These are phyloP conservation scores for Ptychadena robeensis DNA, from an alignment of 2,797 vertebrate genomes.

Conservation along the genomic window DNA sequence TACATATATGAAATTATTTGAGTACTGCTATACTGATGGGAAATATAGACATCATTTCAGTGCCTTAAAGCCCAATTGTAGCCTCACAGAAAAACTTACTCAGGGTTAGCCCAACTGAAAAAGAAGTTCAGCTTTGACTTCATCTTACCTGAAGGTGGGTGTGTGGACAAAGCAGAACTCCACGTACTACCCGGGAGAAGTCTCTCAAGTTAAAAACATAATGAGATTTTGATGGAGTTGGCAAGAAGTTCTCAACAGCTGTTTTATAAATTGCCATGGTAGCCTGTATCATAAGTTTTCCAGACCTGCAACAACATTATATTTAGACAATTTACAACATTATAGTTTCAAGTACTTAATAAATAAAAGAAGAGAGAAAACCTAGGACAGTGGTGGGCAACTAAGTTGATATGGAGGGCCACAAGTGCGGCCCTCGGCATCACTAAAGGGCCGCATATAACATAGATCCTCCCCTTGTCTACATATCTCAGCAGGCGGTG, in stretches of 20 bases:
- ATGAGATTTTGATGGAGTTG: slow-evolving; percentile 94
- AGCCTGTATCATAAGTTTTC: slow-evolving; percentile 88
- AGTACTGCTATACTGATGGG: neutral
- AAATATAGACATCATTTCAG: neutral
- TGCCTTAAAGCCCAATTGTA: no score
- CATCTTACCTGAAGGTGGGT: slow-evolving; percentile 86
- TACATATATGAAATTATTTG: neutral
- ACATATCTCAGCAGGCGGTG: no score
- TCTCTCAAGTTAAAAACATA: slow-evolving; percentile 95
- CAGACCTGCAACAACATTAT: slow-evolving; percentile 79
- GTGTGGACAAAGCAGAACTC: slow-evolving; percentile 87
- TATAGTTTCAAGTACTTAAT: neutral
- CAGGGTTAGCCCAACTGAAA: no score
- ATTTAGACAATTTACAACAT: no score
- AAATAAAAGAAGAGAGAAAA: neutral
- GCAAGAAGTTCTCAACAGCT: slow-evolving; percentile 85
- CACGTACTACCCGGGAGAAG: slow-evolving; percentile 88
- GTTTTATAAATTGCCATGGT: slow-evolving; percentile 88
- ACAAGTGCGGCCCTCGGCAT: no score
- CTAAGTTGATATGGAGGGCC: no score
- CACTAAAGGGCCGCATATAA: no score
- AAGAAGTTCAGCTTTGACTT: no score
- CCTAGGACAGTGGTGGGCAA: no score
- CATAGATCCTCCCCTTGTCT: no score
- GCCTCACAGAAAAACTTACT: no score